Percentiles rank a stretch among this genome's conserved stretches.
Evolutionary conservation across 1,140 invertebrate species (phyloP).

Genomic region (Drosophila prosaltans): DNA sequence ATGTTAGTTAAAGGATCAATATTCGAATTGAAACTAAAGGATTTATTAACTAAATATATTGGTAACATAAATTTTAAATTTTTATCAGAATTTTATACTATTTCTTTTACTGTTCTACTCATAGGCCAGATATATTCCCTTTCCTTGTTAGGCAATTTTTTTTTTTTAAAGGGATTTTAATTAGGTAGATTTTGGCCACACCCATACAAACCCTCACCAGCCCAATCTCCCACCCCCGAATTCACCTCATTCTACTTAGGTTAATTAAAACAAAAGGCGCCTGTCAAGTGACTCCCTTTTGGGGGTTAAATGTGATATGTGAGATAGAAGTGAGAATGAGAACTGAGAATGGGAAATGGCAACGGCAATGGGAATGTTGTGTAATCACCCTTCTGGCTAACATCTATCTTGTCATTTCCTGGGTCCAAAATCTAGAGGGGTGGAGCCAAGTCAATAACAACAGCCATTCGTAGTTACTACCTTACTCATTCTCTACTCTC

Average conservation of each 20-base stretch:
- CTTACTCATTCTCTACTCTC: constrained; percentile 25
- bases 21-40: no score
- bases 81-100: no score
- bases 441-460: constrained; percentile 49
- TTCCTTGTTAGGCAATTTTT: background rate
- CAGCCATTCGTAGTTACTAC: constrained; percentile 8
- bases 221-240: background rate
- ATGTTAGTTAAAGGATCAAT: no score
- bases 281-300: constrained; percentile 54
- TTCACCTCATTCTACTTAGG: constrained; percentile 53
- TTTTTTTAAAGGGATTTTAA: constrained; percentile 42
- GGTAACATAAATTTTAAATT: no score
- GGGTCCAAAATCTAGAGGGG: constrained; percentile 38
- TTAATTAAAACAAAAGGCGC: constrained; percentile 78
- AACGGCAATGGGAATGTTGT: constrained; percentile 24
- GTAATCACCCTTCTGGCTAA: constrained; percentile 47
- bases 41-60: no score
- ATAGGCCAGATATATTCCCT: no score
- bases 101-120: no score
- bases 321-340: background rate
- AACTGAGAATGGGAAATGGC: background rate
- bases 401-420: constrained; percentile 55
- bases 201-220: constrained; percentile 21
- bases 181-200: constrained; percentile 63
- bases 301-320: constrained; percentile 59